Evolutionary conservation across 2,113 vertebrate genomes (phyloP).

Genomic region (Myiopsitta monachus): DNA sequence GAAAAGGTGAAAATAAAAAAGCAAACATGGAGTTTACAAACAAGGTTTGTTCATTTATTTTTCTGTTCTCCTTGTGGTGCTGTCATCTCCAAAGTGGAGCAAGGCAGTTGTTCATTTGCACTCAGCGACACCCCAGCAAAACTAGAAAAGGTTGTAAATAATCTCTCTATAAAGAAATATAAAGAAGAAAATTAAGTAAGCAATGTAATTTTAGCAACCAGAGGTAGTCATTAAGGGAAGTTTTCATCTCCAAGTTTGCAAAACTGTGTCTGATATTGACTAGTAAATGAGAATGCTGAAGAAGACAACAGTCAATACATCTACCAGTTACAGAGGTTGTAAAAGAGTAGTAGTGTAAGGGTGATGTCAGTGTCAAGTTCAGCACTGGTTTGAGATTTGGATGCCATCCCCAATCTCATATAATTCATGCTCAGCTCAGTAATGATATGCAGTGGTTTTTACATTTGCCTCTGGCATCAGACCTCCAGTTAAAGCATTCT

Average conservation of each 20-base stretch:
- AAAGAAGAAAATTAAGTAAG: not conserved
- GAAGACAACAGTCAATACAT: not conserved
- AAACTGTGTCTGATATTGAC: not conserved
- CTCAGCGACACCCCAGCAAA: not conserved
- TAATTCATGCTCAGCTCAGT: not conserved
- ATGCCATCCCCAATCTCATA: not conserved
- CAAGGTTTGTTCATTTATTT: not conserved
- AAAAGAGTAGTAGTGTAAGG: not conserved
- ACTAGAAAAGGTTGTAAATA: not conserved
- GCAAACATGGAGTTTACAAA: not conserved
- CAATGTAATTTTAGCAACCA: not conserved
- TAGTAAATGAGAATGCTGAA: not conserved
- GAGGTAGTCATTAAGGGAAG: not conserved
- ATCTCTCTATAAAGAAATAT: not conserved
- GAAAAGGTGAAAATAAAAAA: not conserved
- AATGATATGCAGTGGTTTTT: not conserved
- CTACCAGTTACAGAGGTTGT: not conserved
- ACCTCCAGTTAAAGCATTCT: not conserved
- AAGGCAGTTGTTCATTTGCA: not conserved
- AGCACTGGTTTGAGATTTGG: not conserved
- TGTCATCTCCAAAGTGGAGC: not conserved
- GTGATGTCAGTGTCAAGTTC: not conserved
- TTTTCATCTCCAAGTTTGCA: not conserved
- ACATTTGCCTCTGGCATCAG: not conserved
- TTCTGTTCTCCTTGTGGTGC: not conserved